Conservation (phyloP, 2,797 vertebrate species). For the Pseudochirops corinnae region DNA sequence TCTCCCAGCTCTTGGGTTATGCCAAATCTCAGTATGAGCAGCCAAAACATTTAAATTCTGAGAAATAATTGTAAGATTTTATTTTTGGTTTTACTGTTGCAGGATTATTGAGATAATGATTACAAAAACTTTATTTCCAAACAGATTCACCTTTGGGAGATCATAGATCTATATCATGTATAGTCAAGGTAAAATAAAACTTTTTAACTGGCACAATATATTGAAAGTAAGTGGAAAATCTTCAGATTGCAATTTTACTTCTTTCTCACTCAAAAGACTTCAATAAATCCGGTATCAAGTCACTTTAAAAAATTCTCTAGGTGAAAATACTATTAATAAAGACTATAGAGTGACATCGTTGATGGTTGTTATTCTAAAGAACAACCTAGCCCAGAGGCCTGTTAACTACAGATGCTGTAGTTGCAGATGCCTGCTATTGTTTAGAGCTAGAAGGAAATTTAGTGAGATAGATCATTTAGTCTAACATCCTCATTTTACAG, state of each 20-base stretch:
- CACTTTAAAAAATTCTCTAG: neutral
- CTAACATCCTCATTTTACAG: slow-evolving; percentile 12
- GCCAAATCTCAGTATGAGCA: neutral
- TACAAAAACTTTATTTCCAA: neutral
- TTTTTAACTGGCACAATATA: neutral
- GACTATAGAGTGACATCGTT: neutral
- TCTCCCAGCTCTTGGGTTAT: slow-evolving; percentile 15
- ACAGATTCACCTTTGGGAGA: neutral
- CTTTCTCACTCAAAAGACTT: neutral
- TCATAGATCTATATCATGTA: neutral
- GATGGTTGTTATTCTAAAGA: neutral
- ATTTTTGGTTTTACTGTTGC: neutral
- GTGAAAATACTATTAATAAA: neutral
- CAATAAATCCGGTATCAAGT: neutral
- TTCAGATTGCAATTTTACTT: neutral
- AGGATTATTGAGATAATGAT: neutral
- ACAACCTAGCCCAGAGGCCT: neutral
- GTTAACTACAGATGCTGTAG: neutral
- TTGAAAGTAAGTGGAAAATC: neutral
- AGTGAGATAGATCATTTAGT: neutral
- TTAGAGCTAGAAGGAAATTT: neutral
- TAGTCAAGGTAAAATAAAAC: neutral
- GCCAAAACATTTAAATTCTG: neutral
- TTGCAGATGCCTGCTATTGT: neutral
- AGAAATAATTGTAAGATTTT: neutral